These are phyloP conservation scores for Choreutis nemorana DNA, from an alignment of 2,888 invertebrate genomes.

Conservation along the genomic window DNA sequence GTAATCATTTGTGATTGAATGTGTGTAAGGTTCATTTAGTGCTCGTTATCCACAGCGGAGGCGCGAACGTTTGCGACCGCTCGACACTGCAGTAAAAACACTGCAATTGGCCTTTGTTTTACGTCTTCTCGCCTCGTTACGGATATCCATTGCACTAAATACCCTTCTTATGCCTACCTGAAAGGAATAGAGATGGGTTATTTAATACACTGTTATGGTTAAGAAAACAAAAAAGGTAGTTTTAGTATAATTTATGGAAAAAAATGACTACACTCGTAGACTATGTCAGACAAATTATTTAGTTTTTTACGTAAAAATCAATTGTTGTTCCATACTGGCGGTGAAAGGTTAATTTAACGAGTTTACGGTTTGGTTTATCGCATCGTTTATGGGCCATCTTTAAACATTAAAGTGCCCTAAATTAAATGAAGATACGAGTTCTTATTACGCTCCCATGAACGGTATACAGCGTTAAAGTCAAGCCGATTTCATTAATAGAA, in stretches of 20 bases:
- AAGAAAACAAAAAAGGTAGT: too few species aligned
- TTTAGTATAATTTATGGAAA: too few species aligned
- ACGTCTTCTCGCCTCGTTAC: slow-evolving; percentile 11
- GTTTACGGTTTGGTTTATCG: slow-evolving; percentile 43
- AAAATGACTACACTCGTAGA: too few species aligned
- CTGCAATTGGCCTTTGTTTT: slow-evolving; percentile 20
- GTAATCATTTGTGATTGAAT: slow-evolving; percentile 55
- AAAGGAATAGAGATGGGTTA: too few species aligned
- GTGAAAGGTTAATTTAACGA: slow-evolving; percentile 49
- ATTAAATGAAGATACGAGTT: slow-evolving; percentile 36
- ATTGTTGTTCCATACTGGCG: slow-evolving; percentile 38
- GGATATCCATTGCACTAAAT: too few species aligned
- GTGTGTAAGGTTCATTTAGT: slow-evolving; percentile 41
- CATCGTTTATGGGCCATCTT: slow-evolving; percentile 29
- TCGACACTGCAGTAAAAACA: slow-evolving; percentile 33
- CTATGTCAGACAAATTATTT: too few species aligned
- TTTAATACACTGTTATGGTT: too few species aligned
- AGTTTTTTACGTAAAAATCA: slow-evolving; percentile 35
- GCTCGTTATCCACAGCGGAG: slow-evolving; percentile 45
- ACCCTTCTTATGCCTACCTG: too few species aligned
- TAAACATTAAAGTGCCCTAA: slow-evolving; percentile 36
- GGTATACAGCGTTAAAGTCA: slow-evolving; percentile 5
- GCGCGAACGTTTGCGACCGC: slow-evolving; percentile 22
- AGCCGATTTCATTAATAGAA: too few species aligned
- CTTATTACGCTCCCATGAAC: slow-evolving; percentile 12